These are phyloP conservation scores for Grallaria varia DNA, from an alignment of 2,113 vertebrate species.

Conservation along the genomic window DNA sequence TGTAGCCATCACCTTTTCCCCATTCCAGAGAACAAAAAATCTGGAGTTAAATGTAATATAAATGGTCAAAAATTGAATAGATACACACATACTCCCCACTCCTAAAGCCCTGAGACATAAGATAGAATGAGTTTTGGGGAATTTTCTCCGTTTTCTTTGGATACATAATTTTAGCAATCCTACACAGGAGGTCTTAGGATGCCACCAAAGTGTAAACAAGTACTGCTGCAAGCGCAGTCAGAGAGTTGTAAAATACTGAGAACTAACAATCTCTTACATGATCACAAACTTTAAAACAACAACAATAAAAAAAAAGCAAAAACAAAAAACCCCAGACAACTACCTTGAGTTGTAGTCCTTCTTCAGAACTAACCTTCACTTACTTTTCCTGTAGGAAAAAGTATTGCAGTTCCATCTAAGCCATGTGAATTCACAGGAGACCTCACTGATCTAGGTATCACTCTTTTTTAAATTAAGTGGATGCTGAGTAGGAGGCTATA, in stretches of 20 bases:
- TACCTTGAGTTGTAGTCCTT: background rate
- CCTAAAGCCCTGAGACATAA: background rate
- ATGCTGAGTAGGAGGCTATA: background rate
- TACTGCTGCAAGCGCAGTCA: background rate
- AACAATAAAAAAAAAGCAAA: too few species aligned
- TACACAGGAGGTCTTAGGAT: background rate
- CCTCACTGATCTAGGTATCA: background rate
- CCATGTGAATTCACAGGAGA: background rate
- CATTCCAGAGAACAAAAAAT: background rate
- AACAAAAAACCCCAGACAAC: too few species aligned
- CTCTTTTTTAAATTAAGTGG: constrained; percentile 15
- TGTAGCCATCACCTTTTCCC: background rate
- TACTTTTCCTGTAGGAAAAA: background rate
- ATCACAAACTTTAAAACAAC: background rate
- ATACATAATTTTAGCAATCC: background rate
- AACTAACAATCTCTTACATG: background rate
- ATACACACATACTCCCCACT: background rate
- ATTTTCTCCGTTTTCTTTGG: background rate
- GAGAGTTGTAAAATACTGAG: background rate
- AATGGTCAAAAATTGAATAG: background rate
- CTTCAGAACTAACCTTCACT: background rate
- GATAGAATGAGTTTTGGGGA: rapidly evolving
- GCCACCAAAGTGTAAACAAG: background rate
- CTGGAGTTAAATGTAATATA: background rate
- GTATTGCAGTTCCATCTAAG: background rate